Evolutionary conservation across 2,113 vertebrate genomes (phyloP), one percentile per base, ranked within the genome.

Genomic region (Hydrolagus affinis): DNA sequence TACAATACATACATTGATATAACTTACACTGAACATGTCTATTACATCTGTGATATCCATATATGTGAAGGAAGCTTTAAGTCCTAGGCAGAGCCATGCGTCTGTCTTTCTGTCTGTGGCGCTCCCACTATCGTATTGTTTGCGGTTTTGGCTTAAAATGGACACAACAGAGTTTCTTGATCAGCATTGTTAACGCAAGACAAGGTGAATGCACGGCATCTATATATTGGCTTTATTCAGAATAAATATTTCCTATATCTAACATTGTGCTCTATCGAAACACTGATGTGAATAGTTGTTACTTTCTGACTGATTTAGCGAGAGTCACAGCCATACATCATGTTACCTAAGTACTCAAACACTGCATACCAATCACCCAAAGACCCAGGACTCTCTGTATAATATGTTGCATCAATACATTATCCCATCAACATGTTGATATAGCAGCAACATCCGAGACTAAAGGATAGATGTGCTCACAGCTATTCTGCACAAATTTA

Each of bases 201-300:
- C 8, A 68, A 66, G 62, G 66, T 83, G 25, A 64, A 80, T 64
- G 14, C 60, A 28, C 10, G 4, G 25, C 59, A 76, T 19, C 74
- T 76, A 10, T 23, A 78, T 57, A 64, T 66, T 83, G 28, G 78
- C 60, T 83, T 83, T 66, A 83, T 83, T 83, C 30, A 62, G 75
- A 66, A 66, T 83, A 83, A 30, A 66, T 66, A 66, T 28, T 66
- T 44, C 44, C 15, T 66, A 25, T 30, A 32, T 62, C 28, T 19
- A 83, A 60, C 76, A 80, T 66, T 83, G 19, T 83, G 60, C 78
- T 66, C 57, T 66, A 66, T 83, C 66, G 32, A 66, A 83, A 83
- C 78, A 80, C 57, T 66, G 78, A 66, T 32, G 62, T 17, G 25
- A 66, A 66, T 68, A 66, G 25, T 78, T 83, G 17, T 83, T 68